A percentile compares a stretch with the other conserved stretches of the same genome.
Evolutionary conservation across 2,797 vertebrate genomes (phyloP).

Genomic region (Anguilla pacifica): DNA sequence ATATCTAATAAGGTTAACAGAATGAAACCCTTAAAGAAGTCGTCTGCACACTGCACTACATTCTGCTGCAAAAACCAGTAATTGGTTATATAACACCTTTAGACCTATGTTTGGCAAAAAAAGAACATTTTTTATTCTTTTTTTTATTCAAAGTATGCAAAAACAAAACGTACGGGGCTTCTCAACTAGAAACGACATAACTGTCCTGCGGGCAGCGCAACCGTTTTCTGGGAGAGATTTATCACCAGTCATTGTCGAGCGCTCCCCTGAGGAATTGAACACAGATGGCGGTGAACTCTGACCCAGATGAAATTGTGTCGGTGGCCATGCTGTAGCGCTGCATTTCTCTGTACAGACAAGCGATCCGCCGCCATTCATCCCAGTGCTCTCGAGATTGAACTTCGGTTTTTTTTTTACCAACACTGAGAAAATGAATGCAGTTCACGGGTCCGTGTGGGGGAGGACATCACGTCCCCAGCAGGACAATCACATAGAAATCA

Average conservation of each 20-base stretch:
- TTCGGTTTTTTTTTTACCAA: neutral
- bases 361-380: neutral
- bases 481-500: neutral
- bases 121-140: neutral
- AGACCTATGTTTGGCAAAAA: neutral
- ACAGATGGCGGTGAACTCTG: neutral
- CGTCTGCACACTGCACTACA: neutral
- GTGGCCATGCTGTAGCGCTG: neutral
- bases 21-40: neutral
- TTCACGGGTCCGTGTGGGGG: neutral
- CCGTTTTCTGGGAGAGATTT: neutral
- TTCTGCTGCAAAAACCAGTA: neutral
- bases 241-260: neutral
- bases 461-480: neutral
- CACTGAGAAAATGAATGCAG: neutral
- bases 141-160: neutral
- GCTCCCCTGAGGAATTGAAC: neutral
- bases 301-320: neutral
- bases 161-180: neutral
- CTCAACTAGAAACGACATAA: neutral
- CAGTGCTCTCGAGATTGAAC: neutral
- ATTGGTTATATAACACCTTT: neutral
- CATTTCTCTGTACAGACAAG: neutral
- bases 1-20: neutral
- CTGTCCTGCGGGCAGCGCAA: neutral